Percentiles rank a stretch among this genome's conserved stretches.
phyloP scores from a whole-genome alignment of 2,797 vertebrate species.

The Malurus splendens region DNA sequence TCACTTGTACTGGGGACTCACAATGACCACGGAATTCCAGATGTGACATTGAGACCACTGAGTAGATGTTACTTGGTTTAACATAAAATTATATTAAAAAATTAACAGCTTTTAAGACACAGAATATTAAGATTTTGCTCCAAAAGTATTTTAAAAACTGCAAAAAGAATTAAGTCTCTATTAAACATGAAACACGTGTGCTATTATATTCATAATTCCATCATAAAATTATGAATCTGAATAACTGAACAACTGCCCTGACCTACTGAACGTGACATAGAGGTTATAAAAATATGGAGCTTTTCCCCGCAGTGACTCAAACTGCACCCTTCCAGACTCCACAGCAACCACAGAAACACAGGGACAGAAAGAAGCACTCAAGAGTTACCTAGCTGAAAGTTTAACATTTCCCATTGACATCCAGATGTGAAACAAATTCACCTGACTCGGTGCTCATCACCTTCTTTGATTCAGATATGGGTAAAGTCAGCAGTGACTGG shows the following conservation, averaged over 20 bases:
- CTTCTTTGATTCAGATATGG: not conserved
- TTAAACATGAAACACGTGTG: not conserved
- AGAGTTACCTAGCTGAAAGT: not conserved
- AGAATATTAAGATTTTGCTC: not conserved
- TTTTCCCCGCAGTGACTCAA: not conserved
- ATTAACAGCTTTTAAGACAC: not conserved
- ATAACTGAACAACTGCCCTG: not conserved
- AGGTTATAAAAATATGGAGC: not conserved
- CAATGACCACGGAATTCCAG: not conserved
- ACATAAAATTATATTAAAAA: not conserved
- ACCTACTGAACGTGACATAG: not conserved
- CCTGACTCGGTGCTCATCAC: not conserved
- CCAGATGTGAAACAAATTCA: not conserved
- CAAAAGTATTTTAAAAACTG: not conserved
- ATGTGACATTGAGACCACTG: accelerated
- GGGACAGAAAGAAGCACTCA: not conserved
- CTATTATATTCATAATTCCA: not conserved
- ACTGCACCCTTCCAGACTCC: not conserved
- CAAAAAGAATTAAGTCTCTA: not conserved
- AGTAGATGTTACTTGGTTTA: not conserved
- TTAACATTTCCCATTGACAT: not conserved
- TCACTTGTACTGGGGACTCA: not conserved
- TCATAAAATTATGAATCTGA: not conserved
- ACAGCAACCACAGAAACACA: not conserved
- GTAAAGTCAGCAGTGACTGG: not conserved